Base-by-base conservation (phyloP, 2,888 invertebrate species). In the Agrotis exclamationis region DNA sequence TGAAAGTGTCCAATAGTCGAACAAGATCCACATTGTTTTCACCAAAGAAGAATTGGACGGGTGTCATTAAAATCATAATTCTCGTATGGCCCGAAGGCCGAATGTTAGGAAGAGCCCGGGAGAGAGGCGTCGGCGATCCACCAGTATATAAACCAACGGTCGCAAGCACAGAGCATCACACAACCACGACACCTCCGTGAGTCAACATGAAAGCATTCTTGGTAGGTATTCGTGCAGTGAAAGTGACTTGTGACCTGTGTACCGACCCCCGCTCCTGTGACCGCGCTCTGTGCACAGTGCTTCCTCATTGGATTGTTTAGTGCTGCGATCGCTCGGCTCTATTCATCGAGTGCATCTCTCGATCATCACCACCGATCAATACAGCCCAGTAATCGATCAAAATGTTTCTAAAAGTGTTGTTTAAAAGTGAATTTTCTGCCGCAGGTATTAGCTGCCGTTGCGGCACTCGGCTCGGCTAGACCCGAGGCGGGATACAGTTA, bases 401-500 rank as follows among this genome's bases (percentile, higher is more conserved):
- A 65, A 84, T 87, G 60, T 85, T 76, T 82, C 78, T 86, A 82
- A 71, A 70, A 82, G 87, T 86, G 87, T 86, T 87, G 75, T 87
- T 84, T 84, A 86, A 85, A 78, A 85, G 80, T 85, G 79, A 84
- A 79, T 84, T 85, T 89, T 90, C 89, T 85, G 90, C 84, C 85
- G 87, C 92, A 96, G 96, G 96, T 96, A 92, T 92, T 96, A 87
- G 96, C 96, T 87, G 96, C 96, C 92, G 95, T 97, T 81, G 94
- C 96, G 93, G 96, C 96, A 71, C 93, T 96, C 90, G 96, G 96
- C 89, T 96, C 96, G 90, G 97, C 96, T 70, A 94, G 96, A 76
- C 97, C 97, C 90, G 97, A 97, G 92, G 97, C 97, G 88, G 97
- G 97, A 86, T 97, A 97, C 92, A 97, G 96, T 91, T 97, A 96